Evolutionary conservation across 2,113 vertebrate genomes (phyloP).

Genomic region (Theristicus caerulescens): DNA sequence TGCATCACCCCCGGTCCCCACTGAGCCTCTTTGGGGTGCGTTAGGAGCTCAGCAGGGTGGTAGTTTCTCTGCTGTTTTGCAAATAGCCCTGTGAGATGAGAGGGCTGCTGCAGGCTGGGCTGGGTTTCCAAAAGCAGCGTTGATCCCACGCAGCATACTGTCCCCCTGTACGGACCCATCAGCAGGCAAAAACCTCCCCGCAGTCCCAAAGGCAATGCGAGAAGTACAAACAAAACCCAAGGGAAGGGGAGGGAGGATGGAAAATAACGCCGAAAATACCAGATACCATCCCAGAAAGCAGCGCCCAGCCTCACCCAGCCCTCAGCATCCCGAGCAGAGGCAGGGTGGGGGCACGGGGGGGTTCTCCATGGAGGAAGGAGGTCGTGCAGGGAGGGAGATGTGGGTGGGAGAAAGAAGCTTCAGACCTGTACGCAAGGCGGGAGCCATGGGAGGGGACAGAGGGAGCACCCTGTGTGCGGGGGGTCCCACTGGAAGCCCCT

Average conservation of each 20-base stretch:
- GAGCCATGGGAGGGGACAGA: not conserved
- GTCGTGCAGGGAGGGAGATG: not conserved
- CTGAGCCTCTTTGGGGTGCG: not conserved
- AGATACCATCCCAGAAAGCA: not conserved
- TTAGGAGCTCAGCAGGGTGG: not conserved
- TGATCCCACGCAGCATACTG: not conserved
- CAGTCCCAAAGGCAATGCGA: not conserved
- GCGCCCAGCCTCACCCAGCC: not conserved
- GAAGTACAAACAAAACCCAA: not conserved
- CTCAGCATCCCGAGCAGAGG: not conserved
- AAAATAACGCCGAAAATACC: not conserved
- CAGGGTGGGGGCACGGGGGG: accelerated
- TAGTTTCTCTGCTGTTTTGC: not conserved
- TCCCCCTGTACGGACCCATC: not conserved
- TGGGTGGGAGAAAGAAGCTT: not conserved
- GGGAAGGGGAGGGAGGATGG: not conserved
- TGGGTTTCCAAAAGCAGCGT: not conserved
- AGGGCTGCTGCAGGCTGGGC: not conserved
- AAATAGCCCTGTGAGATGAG: not conserved
- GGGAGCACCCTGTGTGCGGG: not conserved
- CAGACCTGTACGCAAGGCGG: accelerated
- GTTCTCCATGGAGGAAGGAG: not conserved
- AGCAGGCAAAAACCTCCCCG: not conserved
- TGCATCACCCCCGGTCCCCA: accelerated
- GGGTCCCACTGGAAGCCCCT: not conserved